Evolutionary conservation across 2,113 vertebrate species (phyloP), one percentile per base, ranked within the genome.

Genomic region (Festucalex cinctus): DNA sequence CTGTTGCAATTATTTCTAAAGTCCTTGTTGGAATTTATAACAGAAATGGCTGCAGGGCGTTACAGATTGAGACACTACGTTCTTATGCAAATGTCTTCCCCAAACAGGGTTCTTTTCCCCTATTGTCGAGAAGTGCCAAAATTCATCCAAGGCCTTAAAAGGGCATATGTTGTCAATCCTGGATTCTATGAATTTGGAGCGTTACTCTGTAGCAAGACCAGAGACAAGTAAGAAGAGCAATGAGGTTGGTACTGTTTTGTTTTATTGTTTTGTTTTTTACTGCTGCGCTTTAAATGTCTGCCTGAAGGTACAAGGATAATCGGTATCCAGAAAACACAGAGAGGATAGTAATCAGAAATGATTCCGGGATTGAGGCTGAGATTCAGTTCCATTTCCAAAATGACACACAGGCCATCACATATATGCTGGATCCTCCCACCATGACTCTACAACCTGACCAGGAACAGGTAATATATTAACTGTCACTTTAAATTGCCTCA

Each of bases 161-260:
- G 94, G 84, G 85, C 93, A 1, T 98, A 94, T 9, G 51, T 96
- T 3, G 65, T 89, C 59, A 85, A 84, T 66, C 70, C 73, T 0
- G 83, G 89, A 0, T 79, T 83, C 9, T 98, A 94, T 86, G 89
- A 95, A 73, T 98, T 97, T 2, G 97, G 97, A 16, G 94, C 95
- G 0, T 86, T 99, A 74, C 89, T 96, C 12, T 98, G 94, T 82
- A 93, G 95, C 59, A 97, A 95, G 81, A 93, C 90, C 60, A 94
- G 94, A 87, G 94, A 96, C 37, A 91, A 93, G 97, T 96, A 57
- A 83, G 75, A 64, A 48, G 48, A 17, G 28, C 17, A 60, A 26
- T n/a, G 1, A 32, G 26, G 41, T 36, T 26, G 20, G 22, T 6
- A 9, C 53, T 17, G 37, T 2, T 5, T n/a, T 54, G 13, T 46